Base-by-base conservation (phyloP, 1,140 invertebrate genomes). In the Episyrphus balteatus region DNA sequence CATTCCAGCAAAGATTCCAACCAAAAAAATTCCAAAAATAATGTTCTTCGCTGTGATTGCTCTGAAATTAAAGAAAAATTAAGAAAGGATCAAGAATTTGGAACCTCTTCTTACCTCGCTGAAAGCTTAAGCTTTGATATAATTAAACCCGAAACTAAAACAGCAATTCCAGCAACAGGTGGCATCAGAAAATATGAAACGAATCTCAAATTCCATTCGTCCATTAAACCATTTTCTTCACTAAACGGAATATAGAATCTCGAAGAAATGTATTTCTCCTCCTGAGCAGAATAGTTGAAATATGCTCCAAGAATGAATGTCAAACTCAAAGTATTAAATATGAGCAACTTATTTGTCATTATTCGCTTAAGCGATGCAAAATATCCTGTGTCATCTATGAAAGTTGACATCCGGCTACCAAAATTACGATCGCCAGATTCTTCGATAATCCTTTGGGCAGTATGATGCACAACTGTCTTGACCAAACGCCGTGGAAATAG, bases 131-230 rank as follows among this genome's bases (percentile, higher is more conserved):
- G 60, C 59, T 74, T 79, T 0, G 76, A 61, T 5, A 86, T 79
- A 1, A 85, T 50, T 18, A 81, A 55, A 0, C 83, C 83, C 37
- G 76, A 71, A 2, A 79, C 42, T 5, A 84, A 60, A 41, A 84
- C 66, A 2, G 76, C 72, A 12, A 80, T 50, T 1, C 76, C 75
- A 50, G 79, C 74, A 2, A 83, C 65, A 1, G 83, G 64, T 2
- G 84, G 77, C 48, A 77, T 78, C 2, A 83, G 65, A 7, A 77
- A 61, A 69, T 74, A 75, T 14, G 64, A 59, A 8, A 74, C 51
- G 45, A 76, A 58, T 47, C 76, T 69, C 0, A 75, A 73, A 1
- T 58, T 54, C 47, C 74, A 69, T 19, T 77, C 75, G 58, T 80
- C 76, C 2, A 60, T 62, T 14, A 79, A 73, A 15, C 77, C 77